phyloP scores from a whole-genome alignment of 2,113 vertebrate genomes.

The Ochotona princeps region DNA sequence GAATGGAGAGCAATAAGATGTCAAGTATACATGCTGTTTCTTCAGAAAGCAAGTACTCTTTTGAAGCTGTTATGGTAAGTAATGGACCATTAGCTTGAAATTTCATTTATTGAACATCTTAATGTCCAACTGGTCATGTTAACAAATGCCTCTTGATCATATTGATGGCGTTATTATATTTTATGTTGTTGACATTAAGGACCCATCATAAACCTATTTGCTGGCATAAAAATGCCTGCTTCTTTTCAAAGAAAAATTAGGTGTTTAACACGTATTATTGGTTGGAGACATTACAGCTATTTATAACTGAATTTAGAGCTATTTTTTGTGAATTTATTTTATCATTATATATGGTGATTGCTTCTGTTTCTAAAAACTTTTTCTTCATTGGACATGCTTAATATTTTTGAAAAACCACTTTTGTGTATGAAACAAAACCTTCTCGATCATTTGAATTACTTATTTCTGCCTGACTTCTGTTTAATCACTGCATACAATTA shows the following conservation, averaged over 20 bases:
- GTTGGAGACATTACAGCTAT: conserved; percentile 32
- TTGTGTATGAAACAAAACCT: neutral
- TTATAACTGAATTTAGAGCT: neutral
- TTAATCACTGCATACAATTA: neutral
- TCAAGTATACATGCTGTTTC: conserved; percentile 44
- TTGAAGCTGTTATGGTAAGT: conserved; percentile 46
- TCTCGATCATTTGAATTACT: conserved; percentile 7
- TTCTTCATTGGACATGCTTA: neutral
- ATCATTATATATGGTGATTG: neutral
- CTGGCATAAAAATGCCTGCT: conserved; percentile 16
- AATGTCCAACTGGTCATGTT: conserved; percentile 49
- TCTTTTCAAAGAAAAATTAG: neutral
- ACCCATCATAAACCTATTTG: conserved; percentile 3
- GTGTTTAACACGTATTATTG: neutral
- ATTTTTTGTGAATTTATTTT: neutral
- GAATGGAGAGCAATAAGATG: conserved; percentile 45
- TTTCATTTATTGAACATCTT: conserved; percentile 67
- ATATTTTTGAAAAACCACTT: neutral
- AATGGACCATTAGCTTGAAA: conserved; percentile 68
- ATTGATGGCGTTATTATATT: conserved; percentile 27
- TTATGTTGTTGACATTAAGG: conserved; percentile 44
- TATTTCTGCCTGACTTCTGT: neutral
- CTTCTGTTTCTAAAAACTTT: neutral
- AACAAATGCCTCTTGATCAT: conserved; percentile 49
- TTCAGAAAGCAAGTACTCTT: conserved; percentile 46